Conservation (phyloP, 1,140 invertebrate genomes). For the Polypedilum vanderplanki region DNA sequence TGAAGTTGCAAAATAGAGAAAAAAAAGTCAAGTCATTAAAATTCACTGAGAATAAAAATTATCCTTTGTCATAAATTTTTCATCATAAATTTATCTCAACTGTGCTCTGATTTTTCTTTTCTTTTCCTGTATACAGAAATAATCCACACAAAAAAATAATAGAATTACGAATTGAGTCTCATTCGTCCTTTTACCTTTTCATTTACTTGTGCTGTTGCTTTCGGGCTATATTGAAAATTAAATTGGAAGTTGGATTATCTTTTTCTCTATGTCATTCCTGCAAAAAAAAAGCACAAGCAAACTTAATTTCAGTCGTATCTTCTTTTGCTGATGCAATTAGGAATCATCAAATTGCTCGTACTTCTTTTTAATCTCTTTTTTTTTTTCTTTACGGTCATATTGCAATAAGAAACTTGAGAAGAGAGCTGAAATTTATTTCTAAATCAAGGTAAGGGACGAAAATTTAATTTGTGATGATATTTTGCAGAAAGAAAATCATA, state of each 20-base stretch:
- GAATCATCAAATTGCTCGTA: constrained; percentile 18
- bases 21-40: not conserved
- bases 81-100: not conserved
- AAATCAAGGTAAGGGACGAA: no score
- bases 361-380: not conserved
- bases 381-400: constrained; percentile 4
- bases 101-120: not conserved
- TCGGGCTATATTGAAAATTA: constrained; percentile 13
- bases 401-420: not conserved
- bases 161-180: constrained; percentile 10
- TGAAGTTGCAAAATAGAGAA: not conserved
- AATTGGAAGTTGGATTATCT: constrained; percentile 18
- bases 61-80: not conserved
- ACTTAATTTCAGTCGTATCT: not conserved
- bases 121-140: not conserved
- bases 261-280: not conserved
- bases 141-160: constrained; percentile 6
- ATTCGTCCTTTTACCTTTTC: not conserved
- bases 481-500: no score
- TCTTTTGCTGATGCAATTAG: constrained; percentile 4
- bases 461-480: no score
- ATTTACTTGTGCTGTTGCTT: not conserved
- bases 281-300: not conserved
- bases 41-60: constrained; percentile 14
- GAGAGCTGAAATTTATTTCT: no score